Percentiles rank a stretch among this genome's conserved stretches.
Evolutionary conservation across 1,140 invertebrate genomes (phyloP).

Genomic region (Drosophila burlai): DNA sequence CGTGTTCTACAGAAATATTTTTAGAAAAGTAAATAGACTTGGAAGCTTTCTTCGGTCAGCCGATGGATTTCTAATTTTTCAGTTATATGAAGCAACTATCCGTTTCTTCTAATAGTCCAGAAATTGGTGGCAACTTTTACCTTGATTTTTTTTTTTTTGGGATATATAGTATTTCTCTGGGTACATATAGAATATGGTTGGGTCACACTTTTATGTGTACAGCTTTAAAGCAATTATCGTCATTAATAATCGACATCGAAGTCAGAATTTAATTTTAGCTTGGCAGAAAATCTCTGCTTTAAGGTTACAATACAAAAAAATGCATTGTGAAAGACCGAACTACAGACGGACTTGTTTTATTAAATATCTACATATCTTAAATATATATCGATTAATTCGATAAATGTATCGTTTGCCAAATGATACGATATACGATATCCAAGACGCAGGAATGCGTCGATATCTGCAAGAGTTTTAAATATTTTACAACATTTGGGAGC

Average conservation of each 20-base stretch:
- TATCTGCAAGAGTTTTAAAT: not conserved
- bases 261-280: no score
- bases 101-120: not conserved
- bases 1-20: not conserved
- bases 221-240: not conserved
- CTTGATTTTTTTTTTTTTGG: not conserved
- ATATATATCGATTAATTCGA: not conserved
- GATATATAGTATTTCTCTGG: not conserved
- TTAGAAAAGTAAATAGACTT: not conserved
- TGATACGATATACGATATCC: no score
- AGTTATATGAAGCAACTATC: not conserved
- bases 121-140: not conserved
- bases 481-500: not conserved
- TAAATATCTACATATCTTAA: not conserved
- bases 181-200: not conserved
- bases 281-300: no score
- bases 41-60: not conserved
- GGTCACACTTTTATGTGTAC: not conserved
- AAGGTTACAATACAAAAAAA: no score
- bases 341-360: not conserved
- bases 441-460: not conserved
- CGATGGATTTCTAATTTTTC: not conserved
- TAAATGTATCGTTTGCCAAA: not conserved
- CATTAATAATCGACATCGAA: no score
- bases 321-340: not conserved